A percentile compares a stretch with the other conserved stretches of the same genome.
phyloP scores from a whole-genome alignment of 2,888 invertebrate genomes.

The Eretmocerus hayati region DNA sequence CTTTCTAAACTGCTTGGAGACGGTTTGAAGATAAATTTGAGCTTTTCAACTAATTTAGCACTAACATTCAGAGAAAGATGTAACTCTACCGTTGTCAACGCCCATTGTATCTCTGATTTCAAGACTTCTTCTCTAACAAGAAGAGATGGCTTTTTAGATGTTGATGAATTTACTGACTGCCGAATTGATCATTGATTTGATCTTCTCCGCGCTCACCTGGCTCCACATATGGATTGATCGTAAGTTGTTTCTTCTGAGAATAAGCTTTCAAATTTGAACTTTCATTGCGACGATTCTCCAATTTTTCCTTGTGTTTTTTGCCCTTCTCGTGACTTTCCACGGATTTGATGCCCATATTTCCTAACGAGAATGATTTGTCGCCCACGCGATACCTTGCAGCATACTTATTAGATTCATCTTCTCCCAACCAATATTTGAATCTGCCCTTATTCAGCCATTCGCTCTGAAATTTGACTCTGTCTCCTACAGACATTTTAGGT shows the following conservation, averaged over 20 bases:
- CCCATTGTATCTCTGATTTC: background rate
- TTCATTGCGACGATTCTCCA: background rate
- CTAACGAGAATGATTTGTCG: background rate
- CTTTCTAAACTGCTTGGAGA: background rate
- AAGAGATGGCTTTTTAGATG: background rate
- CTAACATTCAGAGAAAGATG: background rate
- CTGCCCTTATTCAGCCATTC: background rate
- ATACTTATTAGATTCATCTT: background rate
- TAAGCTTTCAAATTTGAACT: background rate
- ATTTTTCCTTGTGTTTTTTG: background rate
- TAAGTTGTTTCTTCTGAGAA: background rate
- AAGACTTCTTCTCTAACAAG: background rate
- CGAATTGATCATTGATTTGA: background rate
- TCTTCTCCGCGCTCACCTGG: background rate
- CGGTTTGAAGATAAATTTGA: background rate
- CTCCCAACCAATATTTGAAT: background rate
- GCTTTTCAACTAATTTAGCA: background rate
- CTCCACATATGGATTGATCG: too few species aligned
- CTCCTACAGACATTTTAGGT: slow-evolving; percentile 1
- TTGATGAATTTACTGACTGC: background rate
- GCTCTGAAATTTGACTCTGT: background rate
- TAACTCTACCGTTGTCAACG: background rate
- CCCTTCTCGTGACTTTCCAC: background rate
- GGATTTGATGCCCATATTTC: background rate
- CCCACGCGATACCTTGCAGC: background rate